Percentiles rank a stretch among this genome's conserved stretches.
phyloP scores from a whole-genome alignment of 2,888 invertebrate genomes.

The Koerneria pararmatus region DNA sequence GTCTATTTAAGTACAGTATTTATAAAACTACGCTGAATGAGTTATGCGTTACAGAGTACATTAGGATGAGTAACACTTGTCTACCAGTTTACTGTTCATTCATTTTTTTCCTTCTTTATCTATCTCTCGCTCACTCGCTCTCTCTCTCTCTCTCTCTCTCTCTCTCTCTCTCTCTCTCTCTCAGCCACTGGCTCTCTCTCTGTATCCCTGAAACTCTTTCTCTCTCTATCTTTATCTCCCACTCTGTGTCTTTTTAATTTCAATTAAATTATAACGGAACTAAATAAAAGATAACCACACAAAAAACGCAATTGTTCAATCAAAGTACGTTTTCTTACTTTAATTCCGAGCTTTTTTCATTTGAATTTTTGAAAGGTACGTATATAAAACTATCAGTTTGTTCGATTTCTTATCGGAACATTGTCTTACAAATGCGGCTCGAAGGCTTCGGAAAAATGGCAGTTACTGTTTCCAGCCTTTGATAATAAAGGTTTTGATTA shows the following conservation, averaged over 20 bases:
- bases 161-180: conserved; percentile 21
- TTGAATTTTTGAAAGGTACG: too few species aligned
- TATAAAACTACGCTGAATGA: too few species aligned
- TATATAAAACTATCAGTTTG: too few species aligned
- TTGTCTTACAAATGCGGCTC: too few species aligned
- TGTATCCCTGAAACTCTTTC: conserved; percentile 23
- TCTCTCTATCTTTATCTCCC: background rate
- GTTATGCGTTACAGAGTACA: too few species aligned
- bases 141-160: conserved; percentile 19
- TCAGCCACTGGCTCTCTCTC: conserved; percentile 21
- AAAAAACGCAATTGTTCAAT: background rate
- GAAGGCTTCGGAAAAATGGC: too few species aligned
- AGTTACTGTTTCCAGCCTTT: too few species aligned
- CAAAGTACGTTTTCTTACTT: background rate
- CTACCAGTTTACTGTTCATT: background rate
- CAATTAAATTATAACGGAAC: background rate
- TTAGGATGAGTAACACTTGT: too few species aligned
- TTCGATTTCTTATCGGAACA: too few species aligned
- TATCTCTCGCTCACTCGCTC: conserved; percentile 18
- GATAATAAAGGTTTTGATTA: too few species aligned
- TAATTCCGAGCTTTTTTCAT: too few species aligned
- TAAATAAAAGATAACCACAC: background rate
- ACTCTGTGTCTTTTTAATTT: background rate
- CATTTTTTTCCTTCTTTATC: background rate
- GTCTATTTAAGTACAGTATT: too few species aligned